phyloP scores from a whole-genome alignment of 2,797 vertebrate genomes.

The Meda fulgida region DNA sequence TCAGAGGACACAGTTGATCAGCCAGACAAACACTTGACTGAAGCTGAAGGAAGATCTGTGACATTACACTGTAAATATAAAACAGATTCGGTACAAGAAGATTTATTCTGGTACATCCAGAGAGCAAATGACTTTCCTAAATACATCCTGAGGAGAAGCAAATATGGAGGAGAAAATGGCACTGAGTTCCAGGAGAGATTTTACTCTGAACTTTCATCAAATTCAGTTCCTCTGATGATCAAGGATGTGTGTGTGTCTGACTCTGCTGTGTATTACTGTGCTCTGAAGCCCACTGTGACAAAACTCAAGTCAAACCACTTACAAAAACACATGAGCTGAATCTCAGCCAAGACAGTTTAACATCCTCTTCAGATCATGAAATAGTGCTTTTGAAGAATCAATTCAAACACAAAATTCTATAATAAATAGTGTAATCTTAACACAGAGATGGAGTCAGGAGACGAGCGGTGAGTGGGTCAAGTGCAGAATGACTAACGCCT shows the following conservation, averaged over 20 bases:
- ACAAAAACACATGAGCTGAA: too few relatives aligned
- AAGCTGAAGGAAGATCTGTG: neutral
- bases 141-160: neutral
- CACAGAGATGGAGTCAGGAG: too few relatives aligned
- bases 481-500: neutral
- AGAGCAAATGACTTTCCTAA: neutral
- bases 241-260: neutral
- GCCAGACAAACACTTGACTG: neutral
- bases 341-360: too few relatives aligned
- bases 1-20: neutral
- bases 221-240: neutral
- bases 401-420: neutral
- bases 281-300: neutral
- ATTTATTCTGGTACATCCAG: neutral
- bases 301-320: too few relatives aligned
- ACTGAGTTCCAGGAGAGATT: slow-evolving; percentile 2
- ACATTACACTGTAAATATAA: neutral
- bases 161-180: neutral
- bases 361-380: neutral
- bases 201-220: neutral
- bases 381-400: neutral
- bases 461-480: too few relatives aligned
- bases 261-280: neutral
- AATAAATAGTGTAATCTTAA: too few relatives aligned
- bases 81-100: fast-evolving